Base-by-base conservation (phyloP, 1,140 invertebrate genomes). In the Drosophila ambigua region DNA sequence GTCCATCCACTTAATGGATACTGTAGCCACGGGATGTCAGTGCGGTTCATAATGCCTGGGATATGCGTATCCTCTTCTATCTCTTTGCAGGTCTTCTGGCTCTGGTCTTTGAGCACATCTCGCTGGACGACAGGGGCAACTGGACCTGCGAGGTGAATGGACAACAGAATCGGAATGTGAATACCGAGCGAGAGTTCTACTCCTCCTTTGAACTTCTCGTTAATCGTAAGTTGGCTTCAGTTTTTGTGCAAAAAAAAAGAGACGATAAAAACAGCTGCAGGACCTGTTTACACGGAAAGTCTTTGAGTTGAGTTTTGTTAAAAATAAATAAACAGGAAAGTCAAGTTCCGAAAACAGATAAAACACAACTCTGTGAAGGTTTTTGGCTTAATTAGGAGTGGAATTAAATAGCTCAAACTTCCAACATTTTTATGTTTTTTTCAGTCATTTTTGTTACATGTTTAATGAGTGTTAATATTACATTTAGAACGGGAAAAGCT, bases 201-300 rank as follows among this genome's bases (percentile, higher is more conserved):
- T 87, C 80, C 60, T 91, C 88, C 61, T 92, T 92, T 80, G 91
- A 91, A 69, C 87, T 92, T 35, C 89, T 92, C 66, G 90, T 92
- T 57, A 90, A 91, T 83, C 91, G 92, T 92, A 91, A 87, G 92
- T 91, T 57, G 61, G 73, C 50, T 61, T 55, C 39, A 53, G 20
- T 43, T 35, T 50, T 23, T 15, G 31, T 41, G 45, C 50, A 20
- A 23, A 50, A 60, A 51, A 51, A 26, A 11, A 35, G 44, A 16
- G 31, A 60, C 20, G 20, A 20, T 20, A 54, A 72, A 62, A 41
- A n/a, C 31, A 24, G 50, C 45, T 31, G 62, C 44, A 39, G 64
- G 35, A 69, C 49, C 60, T 74, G 71, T 66, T 75, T 75, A 67
- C 54, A 60, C 74, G 48, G 35, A 44, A 24, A 46, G 28, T 63